Conservation (phyloP, 2,888 invertebrate genomes). For the Atherix ibis region DNA sequence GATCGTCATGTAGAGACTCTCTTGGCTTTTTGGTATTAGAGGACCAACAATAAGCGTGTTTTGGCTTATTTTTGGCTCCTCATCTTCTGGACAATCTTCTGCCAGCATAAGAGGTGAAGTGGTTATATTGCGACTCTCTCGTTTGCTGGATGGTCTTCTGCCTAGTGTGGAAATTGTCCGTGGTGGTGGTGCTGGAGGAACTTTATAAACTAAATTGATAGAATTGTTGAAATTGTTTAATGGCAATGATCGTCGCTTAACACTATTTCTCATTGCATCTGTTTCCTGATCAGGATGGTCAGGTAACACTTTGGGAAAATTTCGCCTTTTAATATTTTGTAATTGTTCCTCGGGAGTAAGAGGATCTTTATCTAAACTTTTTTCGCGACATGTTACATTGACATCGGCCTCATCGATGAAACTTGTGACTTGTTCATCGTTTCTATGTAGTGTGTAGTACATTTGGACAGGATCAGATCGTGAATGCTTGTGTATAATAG, state of each 20-base stretch:
- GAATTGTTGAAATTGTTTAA: slow-evolving; percentile 30
- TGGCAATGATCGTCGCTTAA: slow-evolving; percentile 49
- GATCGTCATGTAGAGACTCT: slow-evolving; percentile 14
- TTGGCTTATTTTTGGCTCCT: slow-evolving; percentile 36
- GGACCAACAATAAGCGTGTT: slow-evolving; percentile 41
- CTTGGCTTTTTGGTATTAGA: slow-evolving; percentile 32
- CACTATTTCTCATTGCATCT: slow-evolving; percentile 12
- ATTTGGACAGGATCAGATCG: slow-evolving; percentile 53
- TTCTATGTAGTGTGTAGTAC: slow-evolving; percentile 20
- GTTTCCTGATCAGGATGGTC: slow-evolving; percentile 39
- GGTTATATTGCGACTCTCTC: slow-evolving; percentile 30
- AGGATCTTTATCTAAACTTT: slow-evolving; percentile 28
- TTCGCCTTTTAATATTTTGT: slow-evolving; percentile 54
- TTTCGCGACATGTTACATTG: slow-evolving; percentile 60
- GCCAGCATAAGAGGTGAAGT: slow-evolving; percentile 35
- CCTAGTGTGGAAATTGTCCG: slow-evolving; percentile 53
- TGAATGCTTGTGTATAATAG: slow-evolving; percentile 46
- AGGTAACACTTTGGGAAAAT: slow-evolving; percentile 75
- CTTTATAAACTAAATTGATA: slow-evolving; percentile 22
- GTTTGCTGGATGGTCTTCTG: slow-evolving; percentile 26
- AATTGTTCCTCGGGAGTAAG: slow-evolving; percentile 55
- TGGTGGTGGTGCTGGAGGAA: slow-evolving; percentile 60
- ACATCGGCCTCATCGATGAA: slow-evolving; percentile 36
- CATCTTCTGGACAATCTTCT: slow-evolving; percentile 33
- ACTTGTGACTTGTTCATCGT: slow-evolving; percentile 34